Percentiles rank a stretch among this genome's conserved stretches.
These are phyloP conservation scores for Phyllotreta cruciferae DNA, from an alignment of 2,888 invertebrate genomes.

Conservation along the genomic window DNA sequence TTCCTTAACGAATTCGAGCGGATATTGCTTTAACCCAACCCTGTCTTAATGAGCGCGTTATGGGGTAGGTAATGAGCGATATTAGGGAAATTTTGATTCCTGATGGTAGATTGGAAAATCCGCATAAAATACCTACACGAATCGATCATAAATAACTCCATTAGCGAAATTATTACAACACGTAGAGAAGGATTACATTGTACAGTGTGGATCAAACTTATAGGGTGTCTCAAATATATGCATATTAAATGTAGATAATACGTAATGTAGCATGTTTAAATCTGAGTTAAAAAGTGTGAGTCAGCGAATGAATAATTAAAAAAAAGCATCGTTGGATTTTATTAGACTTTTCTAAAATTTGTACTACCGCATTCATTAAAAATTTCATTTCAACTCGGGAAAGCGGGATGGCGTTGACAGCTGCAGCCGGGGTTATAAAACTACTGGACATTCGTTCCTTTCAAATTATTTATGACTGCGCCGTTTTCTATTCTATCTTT, in stretches of 20 bases:
- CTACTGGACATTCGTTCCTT: conserved; percentile 21
- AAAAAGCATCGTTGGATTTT: conserved; percentile 13
- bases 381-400: conserved; percentile 17
- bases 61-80: no score
- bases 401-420: conserved; percentile 18
- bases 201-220: no score
- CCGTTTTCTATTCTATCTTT: conserved; percentile 15
- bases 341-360: conserved; percentile 19
- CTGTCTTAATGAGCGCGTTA: no score
- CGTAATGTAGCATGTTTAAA: no score
- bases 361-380: conserved; percentile 24
- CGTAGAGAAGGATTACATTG: conserved; percentile 10
- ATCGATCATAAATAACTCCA: conserved; percentile 47
- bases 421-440: conserved; percentile 15
- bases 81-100: no score
- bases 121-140: conserved; percentile 34
- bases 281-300: not conserved
- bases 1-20: no score
- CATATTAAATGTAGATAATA: no score
- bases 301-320: conserved; percentile 22
- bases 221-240: no score
- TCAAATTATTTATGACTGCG: conserved; percentile 24
- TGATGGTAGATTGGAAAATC: no score
- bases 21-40: no score
- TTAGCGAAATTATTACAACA: conserved; percentile 49